A percentile compares a stretch with the other conserved stretches of the same genome.
phyloP scores from a whole-genome alignment of 2,113 vertebrate species.

The Ptilorrhoa leucosticta region DNA sequence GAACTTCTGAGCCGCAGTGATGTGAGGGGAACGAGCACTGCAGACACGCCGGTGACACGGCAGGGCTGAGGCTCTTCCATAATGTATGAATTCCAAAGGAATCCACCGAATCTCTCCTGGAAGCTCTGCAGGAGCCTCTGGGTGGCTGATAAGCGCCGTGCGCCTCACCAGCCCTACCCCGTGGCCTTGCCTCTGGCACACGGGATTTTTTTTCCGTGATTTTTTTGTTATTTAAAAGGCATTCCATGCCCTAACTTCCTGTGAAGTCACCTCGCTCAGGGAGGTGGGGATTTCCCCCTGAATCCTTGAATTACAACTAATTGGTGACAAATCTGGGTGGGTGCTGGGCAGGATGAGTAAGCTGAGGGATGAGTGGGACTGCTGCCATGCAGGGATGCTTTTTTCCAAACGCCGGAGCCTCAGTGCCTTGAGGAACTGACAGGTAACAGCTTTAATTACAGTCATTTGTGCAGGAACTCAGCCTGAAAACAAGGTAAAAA shows the following conservation, averaged over 20 bases:
- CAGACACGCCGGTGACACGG: neutral
- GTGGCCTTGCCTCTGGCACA: neutral
- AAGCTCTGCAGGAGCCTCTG: neutral
- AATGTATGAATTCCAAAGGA: neutral
- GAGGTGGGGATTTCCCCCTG: conserved; percentile 22
- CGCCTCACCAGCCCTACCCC: neutral
- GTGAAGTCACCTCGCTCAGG: neutral
- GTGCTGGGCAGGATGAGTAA: neutral
- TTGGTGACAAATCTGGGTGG: conserved; percentile 3
- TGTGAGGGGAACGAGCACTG: neutral
- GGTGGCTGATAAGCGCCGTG: neutral
- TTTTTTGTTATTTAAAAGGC: neutral
- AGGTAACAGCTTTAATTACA: conserved; percentile 11
- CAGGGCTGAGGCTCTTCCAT: neutral
- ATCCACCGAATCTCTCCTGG: neutral
- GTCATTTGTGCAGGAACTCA: neutral
- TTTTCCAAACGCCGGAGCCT: neutral
- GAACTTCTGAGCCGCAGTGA: neutral
- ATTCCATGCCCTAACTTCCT: neutral
- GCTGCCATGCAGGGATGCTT: neutral
- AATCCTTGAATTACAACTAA: neutral
- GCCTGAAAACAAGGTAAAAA: neutral
- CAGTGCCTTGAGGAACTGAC: neutral
- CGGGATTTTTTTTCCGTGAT: neutral
- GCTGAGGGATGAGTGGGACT: neutral